Base-by-base conservation (phyloP, 2,113 vertebrate species). In the Syrmaticus mikado region DNA sequence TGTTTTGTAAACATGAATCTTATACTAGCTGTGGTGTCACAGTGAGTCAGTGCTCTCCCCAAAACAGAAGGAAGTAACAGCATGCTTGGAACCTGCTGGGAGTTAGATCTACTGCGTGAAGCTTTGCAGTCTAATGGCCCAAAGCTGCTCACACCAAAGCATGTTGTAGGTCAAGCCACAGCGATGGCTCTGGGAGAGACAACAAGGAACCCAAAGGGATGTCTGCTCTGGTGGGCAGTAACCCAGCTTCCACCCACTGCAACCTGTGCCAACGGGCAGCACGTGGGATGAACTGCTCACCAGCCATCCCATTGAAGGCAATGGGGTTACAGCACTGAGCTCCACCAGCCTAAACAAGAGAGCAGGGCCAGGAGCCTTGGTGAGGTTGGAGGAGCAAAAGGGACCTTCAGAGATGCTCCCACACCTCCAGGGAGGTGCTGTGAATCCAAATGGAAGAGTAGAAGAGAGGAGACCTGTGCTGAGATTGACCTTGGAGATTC, bases 301-400 rank as follows among this genome's bases (percentile, higher is more conserved):
- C 90, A 90, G 34, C 73, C 87, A 88, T 78, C 73, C 90, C 77
- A 48, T 12, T 18, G 7, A 90, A 89, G 65, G 60, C 90, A 93
- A 17, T 22, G 6, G 57, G 87, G 68, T 79, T 71, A 11, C 1
- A 0, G 87, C 8, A 0, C 40, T 75, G 61, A 92, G 46, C 28
- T 94, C 94, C 10, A 89, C 84, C 84, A 88, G 90, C 88, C 91
- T 82, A 92, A 95, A 96, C 86, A 93, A 89, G 40, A 87, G 46
- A 92, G 53, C 0, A 0, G 72, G 86, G 70, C 81, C 89, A 84
- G 78, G n/a, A 89, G 74, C 48, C 74, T 89, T 84, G 77, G 53
- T 84, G 61, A 88, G 52, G 83, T 40, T 48, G 6, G 8, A 81
- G 57, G 52, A 77, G 76, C 46, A 57, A 53, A 48, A 74, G 30